These are phyloP conservation scores for Mimas tiliae DNA, from an alignment of 2,888 invertebrate genomes.

Conservation along the genomic window DNA sequence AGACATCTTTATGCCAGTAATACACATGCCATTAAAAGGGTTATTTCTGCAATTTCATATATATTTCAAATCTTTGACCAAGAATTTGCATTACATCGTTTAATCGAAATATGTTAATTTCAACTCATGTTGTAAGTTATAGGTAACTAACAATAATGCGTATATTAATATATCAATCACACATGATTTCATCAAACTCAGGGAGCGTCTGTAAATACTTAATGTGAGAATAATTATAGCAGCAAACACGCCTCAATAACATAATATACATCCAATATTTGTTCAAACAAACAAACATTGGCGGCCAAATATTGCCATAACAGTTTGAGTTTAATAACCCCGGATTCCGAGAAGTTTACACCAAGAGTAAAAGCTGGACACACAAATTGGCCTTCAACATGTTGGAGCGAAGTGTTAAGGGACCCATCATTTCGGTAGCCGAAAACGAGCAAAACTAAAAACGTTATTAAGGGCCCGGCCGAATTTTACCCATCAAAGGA, in stretches of 20 bases:
- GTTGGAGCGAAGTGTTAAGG: conserved; percentile 63
- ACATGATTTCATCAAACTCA: background rate
- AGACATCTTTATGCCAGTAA: too few species aligned
- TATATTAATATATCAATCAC: too few species aligned
- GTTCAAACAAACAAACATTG: conserved; percentile 19
- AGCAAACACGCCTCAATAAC: conserved; percentile 4
- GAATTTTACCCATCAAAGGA: conserved; percentile 49
- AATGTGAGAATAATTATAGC: conserved; percentile 3
- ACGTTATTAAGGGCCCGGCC: conserved; percentile 57
- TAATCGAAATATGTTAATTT: too few species aligned
- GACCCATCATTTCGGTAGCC: conserved; percentile 67
- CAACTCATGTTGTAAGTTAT: too few species aligned
- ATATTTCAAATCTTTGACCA: too few species aligned
- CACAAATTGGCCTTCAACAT: conserved; percentile 62
- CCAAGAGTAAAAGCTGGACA: conserved; percentile 37
- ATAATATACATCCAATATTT: conserved; percentile 17
- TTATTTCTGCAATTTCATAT: too few species aligned
- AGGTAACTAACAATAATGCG: too few species aligned
- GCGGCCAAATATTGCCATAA: conserved; percentile 5
- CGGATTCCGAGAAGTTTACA: conserved; percentile 3
- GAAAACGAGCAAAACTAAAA: conserved; percentile 56
- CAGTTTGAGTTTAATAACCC: conserved; percentile 2
- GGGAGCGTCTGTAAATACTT: conserved; percentile 5
- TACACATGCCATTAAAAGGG: too few species aligned
- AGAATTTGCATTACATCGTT: too few species aligned